Evolutionary conservation across 2,888 invertebrate species (phyloP).

Genomic region (Euplexia lucipara): DNA sequence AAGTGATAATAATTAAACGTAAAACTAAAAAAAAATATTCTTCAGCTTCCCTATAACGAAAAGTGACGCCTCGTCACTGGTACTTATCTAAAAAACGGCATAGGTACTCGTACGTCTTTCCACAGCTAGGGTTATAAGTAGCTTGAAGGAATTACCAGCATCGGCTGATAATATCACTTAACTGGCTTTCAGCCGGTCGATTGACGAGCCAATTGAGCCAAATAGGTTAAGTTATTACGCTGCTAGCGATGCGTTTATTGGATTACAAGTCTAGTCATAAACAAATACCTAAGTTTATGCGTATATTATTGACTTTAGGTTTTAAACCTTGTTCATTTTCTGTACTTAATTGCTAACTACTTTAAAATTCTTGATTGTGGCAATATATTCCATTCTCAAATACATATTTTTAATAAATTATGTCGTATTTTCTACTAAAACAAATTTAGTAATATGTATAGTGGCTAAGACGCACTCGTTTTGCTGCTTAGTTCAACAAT

Average conservation of each 20-base stretch:
- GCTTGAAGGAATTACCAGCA: neutral
- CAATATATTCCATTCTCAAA: too few species aligned
- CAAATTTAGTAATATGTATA: neutral
- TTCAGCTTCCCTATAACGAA: too few species aligned
- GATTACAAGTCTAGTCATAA: conserved; percentile 16
- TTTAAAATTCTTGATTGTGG: too few species aligned
- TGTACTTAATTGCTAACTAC: too few species aligned
- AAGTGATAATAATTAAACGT: too few species aligned
- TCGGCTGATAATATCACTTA: conserved; percentile 21
- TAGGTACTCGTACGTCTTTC: too few species aligned
- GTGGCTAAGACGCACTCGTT: neutral
- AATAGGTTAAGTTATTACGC: conserved; percentile 26
- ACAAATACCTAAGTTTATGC: neutral
- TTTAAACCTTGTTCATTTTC: too few species aligned
- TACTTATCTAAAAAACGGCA: too few species aligned
- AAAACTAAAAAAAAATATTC: too few species aligned
- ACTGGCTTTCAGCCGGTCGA: conserved; percentile 35
- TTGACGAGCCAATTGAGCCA: conserved; percentile 32
- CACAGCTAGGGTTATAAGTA: neutral
- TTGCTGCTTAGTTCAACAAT: neutral
- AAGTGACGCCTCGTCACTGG: too few species aligned
- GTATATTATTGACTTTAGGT: neutral
- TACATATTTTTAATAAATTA: too few species aligned
- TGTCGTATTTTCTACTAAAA: too few species aligned
- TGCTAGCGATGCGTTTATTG: conserved; percentile 11